Conservation (phyloP, 2,113 vertebrate genomes). For the Oreochromis spilurus region DNA sequence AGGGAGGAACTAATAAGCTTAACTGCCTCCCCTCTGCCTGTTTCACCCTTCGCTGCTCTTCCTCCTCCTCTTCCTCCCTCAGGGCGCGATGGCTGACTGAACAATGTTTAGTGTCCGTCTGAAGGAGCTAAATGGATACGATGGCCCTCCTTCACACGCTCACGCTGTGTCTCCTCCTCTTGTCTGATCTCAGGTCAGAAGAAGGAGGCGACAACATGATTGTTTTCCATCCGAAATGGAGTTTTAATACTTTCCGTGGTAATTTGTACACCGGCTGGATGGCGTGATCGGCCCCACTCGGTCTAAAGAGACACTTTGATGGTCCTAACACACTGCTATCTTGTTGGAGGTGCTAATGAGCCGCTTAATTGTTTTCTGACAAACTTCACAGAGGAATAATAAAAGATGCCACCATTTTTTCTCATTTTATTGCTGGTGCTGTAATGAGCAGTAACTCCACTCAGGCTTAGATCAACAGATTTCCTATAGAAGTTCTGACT, state of each 20-base stretch:
- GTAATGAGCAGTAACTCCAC: background rate
- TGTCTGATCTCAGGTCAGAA: background rate
- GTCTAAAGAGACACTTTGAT: background rate
- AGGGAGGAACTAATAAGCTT: conserved; percentile 58
- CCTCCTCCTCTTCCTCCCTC: conserved; percentile 42
- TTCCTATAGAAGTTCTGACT: background rate
- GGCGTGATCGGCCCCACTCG: background rate
- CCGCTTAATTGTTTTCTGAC: background rate
- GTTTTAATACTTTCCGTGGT: background rate
- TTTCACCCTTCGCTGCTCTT: conserved; percentile 39
- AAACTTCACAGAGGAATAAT: background rate
- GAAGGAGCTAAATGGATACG: conserved; percentile 42
- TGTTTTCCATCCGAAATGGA: background rate
- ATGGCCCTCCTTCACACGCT: background rate
- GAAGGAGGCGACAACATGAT: background rate
- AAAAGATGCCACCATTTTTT: background rate
- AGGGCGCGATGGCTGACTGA: conserved; percentile 46
- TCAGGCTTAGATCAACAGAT: background rate
- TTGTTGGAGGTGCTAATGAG: background rate
- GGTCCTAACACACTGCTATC: background rate
- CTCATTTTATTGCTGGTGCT: background rate
- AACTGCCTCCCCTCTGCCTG: conserved; percentile 13
- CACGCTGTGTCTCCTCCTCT: background rate
- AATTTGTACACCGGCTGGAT: background rate
- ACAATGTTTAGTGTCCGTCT: conserved; percentile 52